phyloP scores from a whole-genome alignment of 2,113 vertebrate species.

The Heterotilapia buettikoferi region DNA sequence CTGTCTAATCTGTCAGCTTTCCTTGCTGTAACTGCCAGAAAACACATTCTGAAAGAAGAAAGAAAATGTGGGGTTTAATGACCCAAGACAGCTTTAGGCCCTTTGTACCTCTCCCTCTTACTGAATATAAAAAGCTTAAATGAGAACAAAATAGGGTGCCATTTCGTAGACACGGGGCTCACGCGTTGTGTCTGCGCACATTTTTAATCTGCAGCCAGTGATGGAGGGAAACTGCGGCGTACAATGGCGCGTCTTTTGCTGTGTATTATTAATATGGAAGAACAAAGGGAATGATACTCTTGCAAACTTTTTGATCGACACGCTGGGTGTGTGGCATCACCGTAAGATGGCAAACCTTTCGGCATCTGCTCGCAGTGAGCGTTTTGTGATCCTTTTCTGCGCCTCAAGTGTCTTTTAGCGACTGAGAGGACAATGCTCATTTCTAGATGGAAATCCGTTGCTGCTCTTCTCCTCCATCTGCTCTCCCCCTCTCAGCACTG shows the following conservation, averaged over 20 bases:
- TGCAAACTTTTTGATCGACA: neutral
- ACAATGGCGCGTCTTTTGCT: neutral
- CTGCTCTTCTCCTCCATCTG: conserved; percentile 43
- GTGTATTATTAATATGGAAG: neutral
- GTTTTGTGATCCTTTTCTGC: neutral
- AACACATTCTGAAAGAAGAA: conserved; percentile 57
- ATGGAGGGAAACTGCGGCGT: neutral
- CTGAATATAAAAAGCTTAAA: conserved; percentile 64
- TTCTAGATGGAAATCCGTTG: conserved; percentile 18
- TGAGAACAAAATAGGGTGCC: conserved; percentile 59
- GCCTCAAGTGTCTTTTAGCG: neutral
- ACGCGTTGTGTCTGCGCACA: conserved; percentile 6
- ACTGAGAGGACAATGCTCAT: conserved; percentile 20
- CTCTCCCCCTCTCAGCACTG: conserved; percentile 26
- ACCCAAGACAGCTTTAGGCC: conserved; percentile 60
- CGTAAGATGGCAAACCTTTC: neutral
- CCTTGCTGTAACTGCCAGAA: conserved; percentile 51
- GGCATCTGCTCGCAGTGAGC: neutral
- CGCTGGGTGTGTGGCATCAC: neutral
- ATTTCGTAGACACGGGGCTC: conserved; percentile 26
- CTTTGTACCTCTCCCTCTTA: conserved; percentile 45
- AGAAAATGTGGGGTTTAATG: conserved; percentile 64
- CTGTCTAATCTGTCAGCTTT: conserved; percentile 67
- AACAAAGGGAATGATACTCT: neutral
- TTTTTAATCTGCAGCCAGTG: neutral